A percentile compares a stretch with the other conserved stretches of the same genome.
These are phyloP conservation scores for Platycercus adscitus DNA, from an alignment of 2,113 vertebrate genomes.

Conservation along the genomic window DNA sequence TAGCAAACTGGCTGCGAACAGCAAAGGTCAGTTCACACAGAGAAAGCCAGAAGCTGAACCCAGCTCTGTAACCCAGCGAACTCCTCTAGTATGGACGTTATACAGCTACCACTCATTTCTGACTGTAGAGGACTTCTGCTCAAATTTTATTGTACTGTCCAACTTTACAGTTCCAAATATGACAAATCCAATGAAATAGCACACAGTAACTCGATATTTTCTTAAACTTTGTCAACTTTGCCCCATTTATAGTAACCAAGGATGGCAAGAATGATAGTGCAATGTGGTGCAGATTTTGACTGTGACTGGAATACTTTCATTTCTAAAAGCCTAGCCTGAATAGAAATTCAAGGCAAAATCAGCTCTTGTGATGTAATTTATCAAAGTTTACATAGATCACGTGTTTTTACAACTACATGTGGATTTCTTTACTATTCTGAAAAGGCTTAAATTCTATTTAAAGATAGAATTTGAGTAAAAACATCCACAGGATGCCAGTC, in stretches of 20 bases:
- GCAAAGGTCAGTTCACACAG: not conserved
- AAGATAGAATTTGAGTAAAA: not conserved
- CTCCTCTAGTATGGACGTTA: not conserved
- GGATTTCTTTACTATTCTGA: not conserved
- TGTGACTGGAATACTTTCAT: not conserved
- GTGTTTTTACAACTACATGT: not conserved
- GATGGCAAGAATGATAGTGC: not conserved
- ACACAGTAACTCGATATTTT: not conserved
- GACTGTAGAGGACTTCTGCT: not conserved
- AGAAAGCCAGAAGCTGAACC: not conserved
- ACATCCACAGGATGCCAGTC: not conserved
- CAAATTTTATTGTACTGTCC: not conserved
- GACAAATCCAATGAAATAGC: not conserved
- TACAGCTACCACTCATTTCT: not conserved
- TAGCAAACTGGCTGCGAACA: not conserved
- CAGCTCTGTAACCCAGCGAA: not conserved
- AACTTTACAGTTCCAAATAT: not conserved
- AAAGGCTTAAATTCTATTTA: not conserved
- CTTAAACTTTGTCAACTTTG: not conserved
- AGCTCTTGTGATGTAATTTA: not conserved
- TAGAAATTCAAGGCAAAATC: not conserved
- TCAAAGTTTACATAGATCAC: not conserved
- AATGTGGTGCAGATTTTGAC: not conserved
- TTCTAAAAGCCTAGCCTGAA: not conserved
- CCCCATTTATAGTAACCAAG: not conserved